phyloP scores from a whole-genome alignment of 2,113 vertebrate genomes.

The Picathartes gymnocephalus region DNA sequence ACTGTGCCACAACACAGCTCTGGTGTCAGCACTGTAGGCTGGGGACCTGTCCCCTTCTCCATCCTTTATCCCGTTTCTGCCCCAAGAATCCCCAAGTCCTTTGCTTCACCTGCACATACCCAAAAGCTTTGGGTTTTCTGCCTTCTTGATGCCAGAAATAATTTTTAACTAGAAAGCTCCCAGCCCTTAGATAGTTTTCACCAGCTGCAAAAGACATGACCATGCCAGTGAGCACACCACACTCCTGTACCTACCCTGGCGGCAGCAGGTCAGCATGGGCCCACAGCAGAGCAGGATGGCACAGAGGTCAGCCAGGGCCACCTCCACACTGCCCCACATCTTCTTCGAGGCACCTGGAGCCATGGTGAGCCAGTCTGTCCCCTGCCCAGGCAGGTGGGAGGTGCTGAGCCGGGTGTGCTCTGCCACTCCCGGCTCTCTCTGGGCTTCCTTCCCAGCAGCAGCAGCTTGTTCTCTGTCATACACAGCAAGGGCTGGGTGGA shows the following conservation, averaged over 20 bases:
- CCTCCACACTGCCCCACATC: not conserved
- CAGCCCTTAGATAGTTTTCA: not conserved
- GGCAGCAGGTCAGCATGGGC: not conserved
- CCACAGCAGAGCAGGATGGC: not conserved
- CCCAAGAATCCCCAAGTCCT: not conserved
- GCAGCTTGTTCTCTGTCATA: not conserved
- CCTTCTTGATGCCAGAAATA: not conserved
- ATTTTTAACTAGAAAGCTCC: not conserved
- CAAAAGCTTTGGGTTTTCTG: not conserved
- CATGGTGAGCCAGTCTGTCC: fast-evolving
- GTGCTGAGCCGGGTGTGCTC: not conserved
- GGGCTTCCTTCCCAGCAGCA: not conserved
- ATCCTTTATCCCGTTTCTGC: not conserved
- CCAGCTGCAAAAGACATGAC: fast-evolving
- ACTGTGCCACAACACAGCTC: not conserved
- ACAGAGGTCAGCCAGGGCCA: not conserved
- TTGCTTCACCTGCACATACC: not conserved
- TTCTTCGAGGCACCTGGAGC: not conserved
- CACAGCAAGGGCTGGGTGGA: not conserved
- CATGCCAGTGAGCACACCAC: fast-evolving
- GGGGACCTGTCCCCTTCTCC: not conserved
- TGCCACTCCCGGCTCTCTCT: fast-evolving
- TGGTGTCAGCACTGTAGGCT: fast-evolving
- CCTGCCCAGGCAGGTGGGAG: not conserved
- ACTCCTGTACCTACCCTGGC: not conserved